Base-by-base conservation (phyloP, 2,797 vertebrate species). In the Leptodactylus fallax region DNA sequence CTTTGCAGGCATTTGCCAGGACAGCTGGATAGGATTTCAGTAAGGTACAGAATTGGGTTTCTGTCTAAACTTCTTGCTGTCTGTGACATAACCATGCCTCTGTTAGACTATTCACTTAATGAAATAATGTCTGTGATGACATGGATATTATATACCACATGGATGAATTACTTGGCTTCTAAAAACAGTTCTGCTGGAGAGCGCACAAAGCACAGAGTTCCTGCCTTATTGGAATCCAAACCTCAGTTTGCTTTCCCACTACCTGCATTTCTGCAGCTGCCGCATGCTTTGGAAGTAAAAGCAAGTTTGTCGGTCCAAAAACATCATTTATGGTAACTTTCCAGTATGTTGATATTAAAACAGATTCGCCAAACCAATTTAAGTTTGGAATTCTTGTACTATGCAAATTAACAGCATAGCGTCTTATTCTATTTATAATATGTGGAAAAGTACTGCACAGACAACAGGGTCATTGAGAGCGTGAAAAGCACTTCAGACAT, bases 181-280 rank as follows among this genome's bases (percentile, higher is more conserved):
- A 85, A 81, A 85, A 61, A 81, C 45, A 89, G 89, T 87, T 90
- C n/a, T 19, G 88, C 77, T 92, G 90, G 88, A 89, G 89, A 74
- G 79, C 76, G 60, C 83, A 86, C 60, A 86, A 85, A 92, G 87
- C 61, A 90, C 77, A 7, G 45, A 81, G 21, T 81, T 83, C 49
- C 27, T 80, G 88, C 27, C 74, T n/a, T 87, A 79, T 21, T 69
- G 45, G 25, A 85, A 74, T 87, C 87, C 71, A 92, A 89, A 90
- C 71, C 71, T 90, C 86, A 87, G 49, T 90, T 92, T 91, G 49
- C 78, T 92, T 92, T 92, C 84, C 78, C 67, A 89, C 74, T 90
- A 90, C 89, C 86, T 87, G 9, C 58, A 56, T 55, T 87, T 55
- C 53, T 85, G 81, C 87, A 65, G 88, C 49, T 85, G 90, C 90